Evolutionary conservation across 2,888 invertebrate species (phyloP), one percentile per base, ranked within the genome.

Genomic region (Orchesellides sinensis): DNA sequence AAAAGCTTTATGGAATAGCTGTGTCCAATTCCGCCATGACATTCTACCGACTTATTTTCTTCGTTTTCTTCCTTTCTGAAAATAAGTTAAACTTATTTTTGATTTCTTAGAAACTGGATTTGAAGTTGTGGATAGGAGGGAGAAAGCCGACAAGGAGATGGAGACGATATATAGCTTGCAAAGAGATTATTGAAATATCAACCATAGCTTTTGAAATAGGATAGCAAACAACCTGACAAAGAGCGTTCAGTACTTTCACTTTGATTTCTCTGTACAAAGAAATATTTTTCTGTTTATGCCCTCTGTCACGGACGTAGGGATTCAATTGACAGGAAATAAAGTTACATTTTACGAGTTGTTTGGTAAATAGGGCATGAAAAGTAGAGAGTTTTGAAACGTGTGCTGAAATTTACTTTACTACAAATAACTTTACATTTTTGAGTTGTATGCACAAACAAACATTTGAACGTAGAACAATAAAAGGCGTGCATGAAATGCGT

Each of bases 21-120:
- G 12, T 25, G 25, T 54, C 54, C 21, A 21, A 54, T 25, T 17
- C 25, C 21, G 23, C 21, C 23, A 54, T 54, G 54, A 54, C 54
- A 54, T 12, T 25, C 6, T 54, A 25, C 54, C 54, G 25, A 54
- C 54, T 54, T 54, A 25, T 54, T 21, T 25, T 19, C 23, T 2
- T 25, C 2, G 21, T 23, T 3, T 17, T 19, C 21, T 54, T 54
- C 54, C 12, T 40, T 8, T 8, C n/a, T 40, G 10, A 40, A 1
- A 2, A 4, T 12, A 21, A 54, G 23, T 23, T 54, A 54, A 54
- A 23, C 25, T 54, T 54, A 54, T 54, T 54, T 54, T 54, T 25
- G 2, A 23, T 54, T 54, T 54, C 54, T 23, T 23, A 14, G 54
- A 54, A 54, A 54, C 54, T 23, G 54, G 54, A 54, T 54, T 54